Evolutionary conservation across 2,113 vertebrate species (phyloP), one percentile per base, ranked within the genome.

Genomic region (Chlorocebus sabaeus): DNA sequence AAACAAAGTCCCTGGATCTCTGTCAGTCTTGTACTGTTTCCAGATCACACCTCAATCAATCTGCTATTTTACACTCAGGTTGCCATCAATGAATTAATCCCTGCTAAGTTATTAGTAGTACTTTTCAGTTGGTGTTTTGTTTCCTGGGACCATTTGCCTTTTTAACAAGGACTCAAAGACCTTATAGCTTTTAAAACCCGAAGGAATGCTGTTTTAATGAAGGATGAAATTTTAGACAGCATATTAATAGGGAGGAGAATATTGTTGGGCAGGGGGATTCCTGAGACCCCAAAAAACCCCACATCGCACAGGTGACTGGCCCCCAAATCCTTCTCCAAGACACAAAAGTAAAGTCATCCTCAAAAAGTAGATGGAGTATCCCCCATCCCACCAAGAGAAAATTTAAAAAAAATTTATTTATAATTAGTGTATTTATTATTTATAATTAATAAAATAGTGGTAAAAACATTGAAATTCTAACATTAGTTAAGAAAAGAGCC

Each of bases 81-180:
- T 72, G 76, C 40, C 92, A 78, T 78, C 52, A 89, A 12, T 8
- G 14, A 82, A 82, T 91, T 91, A 64, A 64, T 64, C 11, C 27
- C 61, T 64, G 61, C 12, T 32, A 64, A 64, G 61, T 30, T 32
- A 64, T 32, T 27, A 32, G 61, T 30, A 32, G 61, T 64, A 64
- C 27, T 64, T 64, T 64, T 64, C 27, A 64, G 61, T 64, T 32
- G 18, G 82, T 78, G 11, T 27, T 78, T 57, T 10, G 45, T 64
- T 72, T 89, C 52, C 12, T 8, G 93, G 86, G 88, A 96, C 18
- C 14, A 80, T 18, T 2, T 87, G 55, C 20, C 35, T 93, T 94
- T 97, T 52, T 86, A 92, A 95, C 32, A 92, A 48, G 52, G 17
- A 85, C 57, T 78, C 64, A 93, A 89, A 85, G 25, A 78, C 17